Percentiles rank a stretch among this genome's conserved stretches.
Conservation (phyloP, 2,113 vertebrate genomes). For the Microcebus jonahi region DNA sequence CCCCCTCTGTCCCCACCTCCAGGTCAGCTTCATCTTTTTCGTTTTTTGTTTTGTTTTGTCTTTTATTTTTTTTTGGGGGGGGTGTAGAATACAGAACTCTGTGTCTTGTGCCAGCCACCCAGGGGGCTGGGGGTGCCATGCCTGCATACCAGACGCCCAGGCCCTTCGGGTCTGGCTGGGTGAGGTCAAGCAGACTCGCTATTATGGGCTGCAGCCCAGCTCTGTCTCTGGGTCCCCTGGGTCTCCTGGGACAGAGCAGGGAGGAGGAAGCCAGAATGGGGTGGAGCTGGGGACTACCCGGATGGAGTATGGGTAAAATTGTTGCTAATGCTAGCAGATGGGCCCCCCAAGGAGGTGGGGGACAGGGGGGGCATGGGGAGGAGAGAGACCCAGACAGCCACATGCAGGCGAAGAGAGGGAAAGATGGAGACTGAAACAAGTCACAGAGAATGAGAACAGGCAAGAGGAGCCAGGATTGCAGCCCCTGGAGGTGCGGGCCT, state of each 20-base stretch:
- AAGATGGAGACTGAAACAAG: constrained; percentile 18
- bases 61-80: background rate
- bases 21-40: background rate
- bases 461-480: background rate
- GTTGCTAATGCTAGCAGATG: constrained; percentile 76
- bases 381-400: constrained; percentile 16
- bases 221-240: constrained; percentile 52
- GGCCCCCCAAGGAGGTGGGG: constrained; percentile 54
- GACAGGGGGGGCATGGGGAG: background rate
- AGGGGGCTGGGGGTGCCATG: constrained; percentile 59
- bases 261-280: constrained; percentile 19
- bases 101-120: constrained; percentile 67
- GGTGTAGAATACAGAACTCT: constrained; percentile 41
- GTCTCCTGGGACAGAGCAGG: constrained; percentile 24
- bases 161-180: constrained; percentile 61
- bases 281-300: constrained; percentile 54
- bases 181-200: constrained; percentile 68
- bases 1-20: background rate
- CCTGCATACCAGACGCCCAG: constrained; percentile 72
- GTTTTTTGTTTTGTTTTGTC: background rate
- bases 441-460: background rate
- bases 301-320: constrained; percentile 56
- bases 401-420: background rate
- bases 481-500: background rate
- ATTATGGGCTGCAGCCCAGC: constrained; percentile 69